phyloP scores from a whole-genome alignment of 2,113 vertebrate species.

The Dunckerocampus dactyliophorus region DNA sequence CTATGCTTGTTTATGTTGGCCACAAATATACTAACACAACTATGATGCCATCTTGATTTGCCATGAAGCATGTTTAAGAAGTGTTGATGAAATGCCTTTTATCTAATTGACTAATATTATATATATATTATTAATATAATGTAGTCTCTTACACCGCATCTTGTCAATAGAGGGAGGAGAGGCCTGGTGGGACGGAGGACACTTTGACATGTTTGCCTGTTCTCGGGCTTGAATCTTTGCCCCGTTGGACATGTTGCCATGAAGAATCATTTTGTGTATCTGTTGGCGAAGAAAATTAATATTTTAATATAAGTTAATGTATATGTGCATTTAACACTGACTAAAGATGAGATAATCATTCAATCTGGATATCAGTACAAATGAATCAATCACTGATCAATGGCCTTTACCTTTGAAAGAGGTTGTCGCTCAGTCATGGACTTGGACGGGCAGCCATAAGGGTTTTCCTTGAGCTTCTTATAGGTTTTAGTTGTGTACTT shows the following conservation, averaged over 20 bases:
- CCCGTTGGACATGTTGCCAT: constrained; percentile 22
- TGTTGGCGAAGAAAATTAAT: constrained; percentile 10
- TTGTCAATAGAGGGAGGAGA: constrained; percentile 69
- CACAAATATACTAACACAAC: constrained; percentile 5
- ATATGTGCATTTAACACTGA: not conserved
- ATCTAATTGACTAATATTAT: constrained; percentile 19
- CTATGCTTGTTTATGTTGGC: not conserved
- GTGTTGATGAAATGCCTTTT: constrained; percentile 16
- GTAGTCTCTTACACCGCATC: constrained; percentile 76
- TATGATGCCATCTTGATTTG: constrained; percentile 3
- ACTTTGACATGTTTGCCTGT: constrained; percentile 35
- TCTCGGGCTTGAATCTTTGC: constrained; percentile 26
- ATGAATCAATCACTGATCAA: not conserved
- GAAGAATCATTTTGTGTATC: constrained; percentile 9
- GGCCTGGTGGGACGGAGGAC: constrained; percentile 29
- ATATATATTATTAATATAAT: not conserved
- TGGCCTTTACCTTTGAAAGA: constrained; percentile 40
- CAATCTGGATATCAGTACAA: not conserved
- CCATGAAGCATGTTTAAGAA: constrained; percentile 19
- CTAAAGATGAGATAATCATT: not conserved
- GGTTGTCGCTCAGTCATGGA: constrained; percentile 16
- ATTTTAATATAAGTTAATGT: not conserved
- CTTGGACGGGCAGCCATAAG: constrained; percentile 13
- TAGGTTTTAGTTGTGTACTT: constrained; percentile 11
- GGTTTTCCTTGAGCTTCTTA: not conserved